Percentiles rank a stretch among this genome's conserved stretches.
These are phyloP conservation scores for Peucedramus taeniatus DNA, from an alignment of 2,113 vertebrate genomes.

Conservation along the genomic window DNA sequence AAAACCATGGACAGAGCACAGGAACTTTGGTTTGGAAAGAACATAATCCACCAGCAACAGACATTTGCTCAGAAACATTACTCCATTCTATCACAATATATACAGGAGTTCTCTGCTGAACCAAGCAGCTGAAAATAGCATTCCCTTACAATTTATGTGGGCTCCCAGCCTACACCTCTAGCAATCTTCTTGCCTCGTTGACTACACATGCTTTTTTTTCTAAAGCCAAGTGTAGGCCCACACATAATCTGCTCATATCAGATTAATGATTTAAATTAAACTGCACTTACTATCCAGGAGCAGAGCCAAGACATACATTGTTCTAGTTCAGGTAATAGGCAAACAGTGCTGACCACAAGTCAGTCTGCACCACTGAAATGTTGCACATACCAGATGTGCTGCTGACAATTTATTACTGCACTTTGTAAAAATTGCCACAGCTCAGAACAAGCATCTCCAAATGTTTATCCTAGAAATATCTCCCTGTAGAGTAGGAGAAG, in stretches of 20 bases:
- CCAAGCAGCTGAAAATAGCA: not conserved
- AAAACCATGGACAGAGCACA: not conserved
- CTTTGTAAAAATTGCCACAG: not conserved
- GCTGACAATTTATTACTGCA: not conserved
- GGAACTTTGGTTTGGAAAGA: not conserved
- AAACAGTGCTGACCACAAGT: not conserved
- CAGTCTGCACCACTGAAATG: not conserved
- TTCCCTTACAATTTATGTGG: not conserved
- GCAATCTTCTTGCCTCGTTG: not conserved
- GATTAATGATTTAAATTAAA: not conserved
- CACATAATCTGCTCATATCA: not conserved
- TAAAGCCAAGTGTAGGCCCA: not conserved
- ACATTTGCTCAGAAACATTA: not conserved
- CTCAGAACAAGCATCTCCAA: not conserved
- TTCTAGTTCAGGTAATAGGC: not conserved
- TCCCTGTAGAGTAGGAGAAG: not conserved
- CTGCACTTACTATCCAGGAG: not conserved
- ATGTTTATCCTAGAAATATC: not conserved
- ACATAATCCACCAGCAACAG: not conserved
- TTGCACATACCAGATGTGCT: not conserved
- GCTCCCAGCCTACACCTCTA: not conserved
- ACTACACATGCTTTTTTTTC: not conserved
- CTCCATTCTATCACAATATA: not conserved
- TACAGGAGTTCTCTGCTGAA: not conserved
- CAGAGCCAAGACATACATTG: not conserved